Percentiles rank a stretch among this genome's conserved stretches.
These are phyloP conservation scores for Dryadula phaetusa DNA, from an alignment of 2,888 invertebrate species.

Conservation along the genomic window DNA sequence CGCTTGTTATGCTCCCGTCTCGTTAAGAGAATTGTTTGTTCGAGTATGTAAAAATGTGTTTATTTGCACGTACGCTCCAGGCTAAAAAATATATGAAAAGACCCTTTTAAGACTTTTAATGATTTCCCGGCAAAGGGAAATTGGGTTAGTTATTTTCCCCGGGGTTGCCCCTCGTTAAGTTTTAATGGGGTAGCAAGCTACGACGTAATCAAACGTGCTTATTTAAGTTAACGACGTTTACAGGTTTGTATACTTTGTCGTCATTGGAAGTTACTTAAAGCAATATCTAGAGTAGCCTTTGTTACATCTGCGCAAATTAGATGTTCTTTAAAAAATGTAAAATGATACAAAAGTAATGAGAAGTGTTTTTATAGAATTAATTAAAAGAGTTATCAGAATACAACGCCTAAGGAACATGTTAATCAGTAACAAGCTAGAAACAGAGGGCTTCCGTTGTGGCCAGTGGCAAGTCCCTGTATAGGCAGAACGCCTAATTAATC, in stretches of 20 bases:
- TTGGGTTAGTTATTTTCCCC: conserved; percentile 85
- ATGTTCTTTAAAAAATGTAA: conserved; percentile 41
- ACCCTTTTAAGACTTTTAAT: conserved; percentile 85
- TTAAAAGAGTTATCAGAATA: conserved; percentile 53
- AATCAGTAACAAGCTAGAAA: conserved; percentile 64
- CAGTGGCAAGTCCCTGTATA: conserved; percentile 64
- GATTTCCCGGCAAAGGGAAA: conserved; percentile 85
- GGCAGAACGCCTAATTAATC: conserved; percentile 80
- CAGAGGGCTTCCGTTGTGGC: conserved; percentile 62
- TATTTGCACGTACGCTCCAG: conserved; percentile 83
- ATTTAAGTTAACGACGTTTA: conserved; percentile 82
- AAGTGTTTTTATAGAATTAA: conserved; percentile 44
- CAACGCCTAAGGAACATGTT: conserved; percentile 64
- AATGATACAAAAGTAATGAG: conserved; percentile 33
- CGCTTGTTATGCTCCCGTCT: conserved; percentile 80
- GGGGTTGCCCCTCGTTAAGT: conserved; percentile 84
- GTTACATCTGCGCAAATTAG: conserved; percentile 50
- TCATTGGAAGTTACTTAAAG: conserved; percentile 70
- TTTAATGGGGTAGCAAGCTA: conserved; percentile 84
- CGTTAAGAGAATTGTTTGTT: conserved; percentile 84
- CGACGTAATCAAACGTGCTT: conserved; percentile 84
- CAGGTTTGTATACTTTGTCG: conserved; percentile 73
- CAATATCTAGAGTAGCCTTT: conserved; percentile 50
- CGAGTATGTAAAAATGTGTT: conserved; percentile 85
- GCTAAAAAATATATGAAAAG: conserved; percentile 82